Base-by-base conservation (phyloP, 2,113 vertebrate genomes). In the Hippocampus comes region DNA sequence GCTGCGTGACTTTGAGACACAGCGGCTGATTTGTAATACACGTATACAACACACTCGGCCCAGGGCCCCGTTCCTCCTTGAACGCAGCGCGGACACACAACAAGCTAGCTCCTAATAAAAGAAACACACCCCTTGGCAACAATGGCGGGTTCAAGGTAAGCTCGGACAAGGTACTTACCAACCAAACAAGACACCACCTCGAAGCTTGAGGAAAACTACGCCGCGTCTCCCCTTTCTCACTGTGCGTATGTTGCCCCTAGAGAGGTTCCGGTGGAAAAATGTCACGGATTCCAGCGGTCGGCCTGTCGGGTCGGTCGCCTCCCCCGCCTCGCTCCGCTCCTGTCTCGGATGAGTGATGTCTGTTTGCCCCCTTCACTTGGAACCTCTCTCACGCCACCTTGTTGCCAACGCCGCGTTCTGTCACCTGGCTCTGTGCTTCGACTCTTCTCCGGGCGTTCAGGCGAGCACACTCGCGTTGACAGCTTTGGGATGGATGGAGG, bases 281-380 rank as follows among this genome's bases (percentile, higher is more conserved):
- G 81, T 86, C 82, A 68, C 71, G 70, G 88, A 86, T 88, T 88
- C 88, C 88, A 76, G 76, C 83, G 85, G 83, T 67, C 14, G 56
- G 63, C 63, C 30, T 78, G 81, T 71, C 70, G 59, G 59, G 74
- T 60, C 77, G 74, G 15, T 65, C 74, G 75, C 63, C 21, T 15
- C 71, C 51, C 30, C 15, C 30, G 43, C 60, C 15, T 43, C 42
- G n/a, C 42, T 2, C 38, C 17, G 41, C 56, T 61, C 34, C 27
- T 55, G 48, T 49, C 67, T 68, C 43, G 64, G 64, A 23, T 23
- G 64, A 49, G 42, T 66, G 63, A 66, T 66, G 42, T 68, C 48
- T 68, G 25, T 43, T 66, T 43, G 20, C 43, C 20, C 14, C 14
- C 63, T 77, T 81, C 74, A 55, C 34, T 34, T 25, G 64, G 0